Percentiles rank a stretch among this genome's conserved stretches.
Conservation (phyloP, 2,888 invertebrate genomes). For the Rhamphomyia laevipes region DNA sequence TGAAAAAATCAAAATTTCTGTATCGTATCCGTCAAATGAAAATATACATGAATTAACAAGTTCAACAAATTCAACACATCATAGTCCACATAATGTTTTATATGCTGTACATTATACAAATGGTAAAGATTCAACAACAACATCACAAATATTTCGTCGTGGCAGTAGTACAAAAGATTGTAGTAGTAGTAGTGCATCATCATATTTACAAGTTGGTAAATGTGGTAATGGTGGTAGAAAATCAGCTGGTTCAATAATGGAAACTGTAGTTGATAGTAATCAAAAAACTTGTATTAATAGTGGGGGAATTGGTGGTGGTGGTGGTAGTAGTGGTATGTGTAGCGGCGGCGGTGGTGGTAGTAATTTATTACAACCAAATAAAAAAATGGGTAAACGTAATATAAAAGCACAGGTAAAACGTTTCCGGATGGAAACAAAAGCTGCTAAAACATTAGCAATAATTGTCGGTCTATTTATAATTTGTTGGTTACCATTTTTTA, state of each 20-base stretch:
- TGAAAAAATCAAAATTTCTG: slow-evolving; percentile 75
- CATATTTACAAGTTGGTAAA: slow-evolving; percentile 46
- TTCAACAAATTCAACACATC: slow-evolving; percentile 17
- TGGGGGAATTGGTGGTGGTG: slow-evolving; percentile 6
- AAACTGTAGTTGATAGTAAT: background rate
- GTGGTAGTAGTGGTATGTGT: slow-evolving; percentile 5
- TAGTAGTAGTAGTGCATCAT: slow-evolving; percentile 35
- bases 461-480: slow-evolving; percentile 95
- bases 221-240: background rate
- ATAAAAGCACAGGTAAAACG: slow-evolving; percentile 85
- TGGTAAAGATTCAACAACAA: slow-evolving; percentile 49
- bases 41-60: slow-evolving; percentile 41
- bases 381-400: slow-evolving; percentile 77
- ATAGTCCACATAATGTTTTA: slow-evolving; percentile 34
- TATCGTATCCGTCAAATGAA: slow-evolving; percentile 73
- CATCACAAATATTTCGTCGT: slow-evolving; percentile 38
- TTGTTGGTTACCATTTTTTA: slow-evolving; percentile 97
- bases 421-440: slow-evolving; percentile 92
- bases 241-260: background rate
- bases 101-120: slow-evolving; percentile 62
- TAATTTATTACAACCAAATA: slow-evolving; percentile 32
- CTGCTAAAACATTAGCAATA: slow-evolving; percentile 91
- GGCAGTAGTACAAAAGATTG: slow-evolving; percentile 15
- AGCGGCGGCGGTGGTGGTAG: background rate
- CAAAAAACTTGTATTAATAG: slow-evolving; percentile 16